Base-by-base conservation (phyloP, 2,797 vertebrate genomes). In the Discoglossus pictus region DNA sequence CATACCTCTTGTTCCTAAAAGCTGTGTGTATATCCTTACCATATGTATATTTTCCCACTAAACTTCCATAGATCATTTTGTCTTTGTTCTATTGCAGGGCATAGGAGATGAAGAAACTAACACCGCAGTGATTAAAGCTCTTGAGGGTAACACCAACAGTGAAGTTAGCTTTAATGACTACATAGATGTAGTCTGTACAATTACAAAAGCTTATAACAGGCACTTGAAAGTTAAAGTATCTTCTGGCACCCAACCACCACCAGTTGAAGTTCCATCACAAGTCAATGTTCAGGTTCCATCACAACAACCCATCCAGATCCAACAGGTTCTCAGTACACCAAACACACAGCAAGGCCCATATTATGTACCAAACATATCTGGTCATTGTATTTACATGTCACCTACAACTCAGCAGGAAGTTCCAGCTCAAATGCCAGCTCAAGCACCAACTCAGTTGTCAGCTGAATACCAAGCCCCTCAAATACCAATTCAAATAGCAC, bases 101-200 rank as follows among this genome's bases (percentile, higher is more conserved):
- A 51, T 46, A 4, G 65, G 24, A 15, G 65, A 68, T 25, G 25
- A 44, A 2, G 65, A 68, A 27, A 68, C 65, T 2, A 60, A 59
- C 11, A 40, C 21, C 17, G 31, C 52, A 6, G 47, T 68, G 3
- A 23, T 60, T 25, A 68, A 59, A 52, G 65, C 65, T 4, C 52
- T 60, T 23, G 65, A 68, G 24, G 40, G 55, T 16, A 59, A 68
- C n/a, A 53, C 46, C 7, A 55, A 60, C 23, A 55, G 65, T 24
- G 47, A 60, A 60, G 43, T 68, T 21, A 68, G 46, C 65, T 68
- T 60, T 15, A 44, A 17, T 43, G 65, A 68, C 42, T 68, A 51
- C 6, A 24, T 52, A 10, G 44, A 43, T 13, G n/a, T 68, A 27
- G 47, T 68, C 15, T 60, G 65, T 25, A 55, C 56, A 16, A 38